Percentiles rank a stretch among this genome's conserved stretches.
These are phyloP conservation scores for Rhagologus leucostigma DNA, from an alignment of 2,113 vertebrate genomes.

Conservation along the genomic window DNA sequence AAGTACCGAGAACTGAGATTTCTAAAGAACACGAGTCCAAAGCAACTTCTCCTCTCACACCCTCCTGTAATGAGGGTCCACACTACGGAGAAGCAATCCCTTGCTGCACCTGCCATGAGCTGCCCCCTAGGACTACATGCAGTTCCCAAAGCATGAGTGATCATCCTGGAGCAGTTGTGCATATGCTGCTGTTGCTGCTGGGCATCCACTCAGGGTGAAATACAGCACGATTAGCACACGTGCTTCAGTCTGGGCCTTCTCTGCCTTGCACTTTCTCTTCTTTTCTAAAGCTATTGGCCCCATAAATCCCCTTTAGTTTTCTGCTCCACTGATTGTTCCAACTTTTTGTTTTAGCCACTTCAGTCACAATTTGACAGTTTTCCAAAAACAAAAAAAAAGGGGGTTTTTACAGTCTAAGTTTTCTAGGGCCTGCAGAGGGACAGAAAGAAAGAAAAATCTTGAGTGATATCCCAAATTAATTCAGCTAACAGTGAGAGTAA, in stretches of 20 bases:
- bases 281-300: background rate
- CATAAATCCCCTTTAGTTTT: background rate
- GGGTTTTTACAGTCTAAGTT: background rate
- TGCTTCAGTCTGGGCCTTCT: background rate
- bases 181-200: background rate
- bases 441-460: background rate
- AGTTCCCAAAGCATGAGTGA: fast-evolving
- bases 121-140: fast-evolving
- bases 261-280: background rate
- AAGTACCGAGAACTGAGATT: background rate
- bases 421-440: background rate
- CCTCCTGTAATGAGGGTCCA: background rate
- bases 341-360: background rate
- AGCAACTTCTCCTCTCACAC: background rate
- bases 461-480: background rate
- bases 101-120: fast-evolving
- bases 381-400: background rate
- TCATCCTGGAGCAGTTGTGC: fast-evolving
- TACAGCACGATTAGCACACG: fast-evolving
- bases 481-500: background rate
- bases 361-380: background rate
- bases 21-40: background rate
- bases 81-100: fast-evolving
- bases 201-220: background rate
- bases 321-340: background rate